Conservation (phyloP, 2,797 vertebrate species). For the Hybognathus amarus region DNA sequence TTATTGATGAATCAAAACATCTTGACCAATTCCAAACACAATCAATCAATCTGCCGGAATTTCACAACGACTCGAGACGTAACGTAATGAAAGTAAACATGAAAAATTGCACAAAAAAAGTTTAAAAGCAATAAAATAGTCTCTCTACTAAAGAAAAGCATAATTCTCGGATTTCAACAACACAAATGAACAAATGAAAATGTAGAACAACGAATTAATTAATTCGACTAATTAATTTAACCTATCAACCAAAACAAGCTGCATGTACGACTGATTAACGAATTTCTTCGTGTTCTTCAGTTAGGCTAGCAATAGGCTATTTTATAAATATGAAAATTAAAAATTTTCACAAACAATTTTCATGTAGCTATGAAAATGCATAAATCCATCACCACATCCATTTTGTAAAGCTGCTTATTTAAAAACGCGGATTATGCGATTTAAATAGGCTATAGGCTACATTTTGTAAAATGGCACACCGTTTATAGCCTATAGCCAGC, state of each 20-base stretch:
- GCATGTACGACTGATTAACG: background rate
- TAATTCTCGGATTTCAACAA: background rate
- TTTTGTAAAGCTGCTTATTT: background rate
- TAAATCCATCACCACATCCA: background rate
- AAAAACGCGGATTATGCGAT: background rate
- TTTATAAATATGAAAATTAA: background rate
- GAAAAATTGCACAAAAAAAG: background rate
- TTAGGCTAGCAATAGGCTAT: background rate
- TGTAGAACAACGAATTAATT: slow-evolving; percentile 25
- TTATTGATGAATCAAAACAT: slow-evolving; percentile 15
- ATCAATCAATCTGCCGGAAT: background rate
- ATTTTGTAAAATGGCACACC: background rate
- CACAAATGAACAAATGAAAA: slow-evolving; percentile 31
- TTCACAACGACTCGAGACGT: background rate
- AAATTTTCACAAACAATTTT: background rate
- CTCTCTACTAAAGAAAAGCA: background rate
- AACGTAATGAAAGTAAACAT: background rate
- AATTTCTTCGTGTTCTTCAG: background rate
- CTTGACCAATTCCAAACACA: background rate
- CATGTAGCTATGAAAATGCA: background rate
- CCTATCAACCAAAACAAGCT: background rate
- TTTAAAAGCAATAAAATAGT: background rate
- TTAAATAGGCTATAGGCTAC: background rate
- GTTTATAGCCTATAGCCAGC: background rate
- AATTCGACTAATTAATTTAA: background rate